Base-by-base conservation (phyloP, 2,888 invertebrate species). In the Gisinianus flammeolus region DNA sequence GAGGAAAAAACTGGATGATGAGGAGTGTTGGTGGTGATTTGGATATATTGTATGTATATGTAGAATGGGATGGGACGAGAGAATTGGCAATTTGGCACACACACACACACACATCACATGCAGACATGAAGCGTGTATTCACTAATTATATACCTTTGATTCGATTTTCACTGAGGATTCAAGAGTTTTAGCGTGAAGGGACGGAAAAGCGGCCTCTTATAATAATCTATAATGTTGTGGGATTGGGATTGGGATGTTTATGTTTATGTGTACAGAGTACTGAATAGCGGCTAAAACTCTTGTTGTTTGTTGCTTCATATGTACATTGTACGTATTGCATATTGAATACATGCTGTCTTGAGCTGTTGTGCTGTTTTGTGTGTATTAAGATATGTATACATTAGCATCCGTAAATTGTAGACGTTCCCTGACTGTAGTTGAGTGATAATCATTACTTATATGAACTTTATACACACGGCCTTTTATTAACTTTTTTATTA, bases 131-230 rank as follows among this genome's bases (percentile, higher is more conserved):
- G 64, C 28, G 64, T 64, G 64, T 64, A 64, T 64, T 64, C 19
- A 44, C 44, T 64, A 64, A 64, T 64, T 64, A 64, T n/a, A n/a
- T 64, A 64, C 28, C 64, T 64, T 64, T 64, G 26, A 64, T 64
- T 64, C 19, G 44, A 44, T 44, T 44, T 44, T 44, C 44, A 44
- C 44, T 44, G 44, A 44, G 44, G 44, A 44, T 44, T n/a, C 16
- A 44, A 44, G 44, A 44, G 35, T 35, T 35, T 12, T 44, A 44
- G 44, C 44, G 44, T 44, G 44, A 44, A 44, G 19, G 35, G 12
- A 35, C 5, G 12, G 35, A 35, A 35, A 8, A 35, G 35, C 44
- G 44, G 44, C 8, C 44, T 44, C 19, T 44, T 16, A n/a, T n/a
- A n/a, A n/a, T n/a, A 44, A 44, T 44, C 44, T 44, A 12, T n/a